Percentiles rank a stretch among this genome's conserved stretches.
phyloP scores from a whole-genome alignment of 2,797 vertebrate genomes.

The Phalanger gymnotis region DNA sequence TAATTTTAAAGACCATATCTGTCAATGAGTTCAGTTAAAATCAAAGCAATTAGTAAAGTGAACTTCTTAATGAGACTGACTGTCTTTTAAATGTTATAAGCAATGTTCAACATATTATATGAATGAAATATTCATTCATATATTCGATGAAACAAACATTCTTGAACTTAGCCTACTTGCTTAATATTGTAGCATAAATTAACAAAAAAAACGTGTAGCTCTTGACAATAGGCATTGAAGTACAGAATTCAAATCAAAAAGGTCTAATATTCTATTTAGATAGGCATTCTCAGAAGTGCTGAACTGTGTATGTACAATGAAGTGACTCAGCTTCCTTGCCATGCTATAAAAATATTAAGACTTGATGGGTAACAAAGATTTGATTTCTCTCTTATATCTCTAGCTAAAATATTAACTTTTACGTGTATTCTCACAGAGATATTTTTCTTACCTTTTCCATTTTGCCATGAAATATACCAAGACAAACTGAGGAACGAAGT shows the following conservation, averaged over 20 bases:
- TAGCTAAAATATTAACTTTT: conserved; percentile 1
- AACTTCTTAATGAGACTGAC: conserved; percentile 48
- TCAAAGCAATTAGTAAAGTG: conserved; percentile 47
- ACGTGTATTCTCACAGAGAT: not conserved
- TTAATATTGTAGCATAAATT: not conserved
- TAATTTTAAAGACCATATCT: conserved; percentile 47
- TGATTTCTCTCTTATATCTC: not conserved
- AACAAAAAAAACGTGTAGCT: not conserved
- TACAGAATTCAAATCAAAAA: not conserved
- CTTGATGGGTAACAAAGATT: not conserved
- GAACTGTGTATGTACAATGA: not conserved
- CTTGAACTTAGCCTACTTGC: conserved; percentile 13
- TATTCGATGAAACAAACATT: conserved; percentile 51
- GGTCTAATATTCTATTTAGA: not conserved
- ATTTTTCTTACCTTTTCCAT: conserved; percentile 94
- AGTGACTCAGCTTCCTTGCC: not conserved
- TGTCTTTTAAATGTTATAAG: conserved; percentile 49
- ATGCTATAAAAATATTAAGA: not conserved
- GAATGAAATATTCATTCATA: too few species aligned
- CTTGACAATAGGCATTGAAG: not conserved
- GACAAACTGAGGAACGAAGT: conserved; percentile 98
- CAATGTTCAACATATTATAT: conserved; percentile 54
- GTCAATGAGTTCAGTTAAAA: conserved; percentile 41
- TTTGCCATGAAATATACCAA: conserved; percentile 99
- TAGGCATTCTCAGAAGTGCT: not conserved